Base-by-base conservation (phyloP, 2,797 vertebrate species). In the Florisuga fusca region DNA sequence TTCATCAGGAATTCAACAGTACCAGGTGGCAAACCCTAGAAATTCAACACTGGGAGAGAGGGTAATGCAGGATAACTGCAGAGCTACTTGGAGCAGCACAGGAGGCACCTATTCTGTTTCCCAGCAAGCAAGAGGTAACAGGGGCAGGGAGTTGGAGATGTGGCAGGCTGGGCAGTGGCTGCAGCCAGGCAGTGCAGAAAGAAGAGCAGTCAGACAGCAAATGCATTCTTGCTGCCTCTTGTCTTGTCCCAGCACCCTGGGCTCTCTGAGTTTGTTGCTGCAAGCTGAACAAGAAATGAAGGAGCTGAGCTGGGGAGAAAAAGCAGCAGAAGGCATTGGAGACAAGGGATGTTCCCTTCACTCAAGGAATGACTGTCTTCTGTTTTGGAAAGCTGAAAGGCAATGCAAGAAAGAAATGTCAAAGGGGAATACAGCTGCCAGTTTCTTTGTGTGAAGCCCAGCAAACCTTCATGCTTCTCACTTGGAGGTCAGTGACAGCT, bases 351-450 rank as follows among this genome's bases (percentile, higher is more conserved):
- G 4, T 34, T 74, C 57, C 41, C 22, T 61, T 9, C 15, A 8
- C 21, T 57, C n/a, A 36, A 34, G 0, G 6, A 25, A 18, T 25
- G 29, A 15, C 21, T 66, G 26, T 50, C 74, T 87, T 78, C 69
- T 59, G 66, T 15, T 64, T 43, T 66, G 51, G 48, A 84, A 92
- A 89, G 67, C 34, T 89, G 53, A 81, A 93, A 93, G 38, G 43
- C 51, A 72, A 51, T 10, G 11, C 12, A 88, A 91, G 46, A 89
- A 55, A 63, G 31, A 51, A 31, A 27, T 27, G 17, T 71, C 63
- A 95, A 73, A 87, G 48, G 22, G 45, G 22, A 79, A 31, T 13
- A 76, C 16, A 45, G 31, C 2, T 89, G 43, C 34, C 16, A 66
- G 2, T 33, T 72, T 46, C 59, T 79, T 69, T 38, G n/a, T 31